These are phyloP conservation scores for Bergia puertoricense DNA, from an alignment of 92 coral and sea anemone species.

Conservation along the genomic window DNA sequence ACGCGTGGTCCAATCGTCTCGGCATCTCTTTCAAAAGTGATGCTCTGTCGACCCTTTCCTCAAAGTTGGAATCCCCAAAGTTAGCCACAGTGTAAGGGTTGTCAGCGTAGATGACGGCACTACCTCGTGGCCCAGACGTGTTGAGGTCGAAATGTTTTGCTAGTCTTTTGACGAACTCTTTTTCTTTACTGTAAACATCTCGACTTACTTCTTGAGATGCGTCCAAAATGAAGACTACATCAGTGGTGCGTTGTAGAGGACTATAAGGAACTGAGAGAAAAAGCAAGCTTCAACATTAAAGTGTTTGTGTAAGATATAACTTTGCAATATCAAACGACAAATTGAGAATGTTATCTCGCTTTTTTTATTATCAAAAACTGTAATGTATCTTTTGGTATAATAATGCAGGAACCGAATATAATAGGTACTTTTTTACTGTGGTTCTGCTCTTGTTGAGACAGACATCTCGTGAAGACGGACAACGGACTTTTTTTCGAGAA, in stretches of 20 bases:
- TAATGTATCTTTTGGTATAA: too few species aligned
- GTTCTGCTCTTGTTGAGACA: too few species aligned
- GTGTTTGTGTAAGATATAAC: too few species aligned
- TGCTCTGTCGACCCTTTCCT: constrained; percentile 12
- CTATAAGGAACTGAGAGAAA: constrained; percentile 10
- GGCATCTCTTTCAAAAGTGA: neutral
- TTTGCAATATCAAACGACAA: too few species aligned
- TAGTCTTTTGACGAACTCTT: constrained; percentile 63
- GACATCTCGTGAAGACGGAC: too few species aligned
- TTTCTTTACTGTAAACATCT: constrained; percentile 57
- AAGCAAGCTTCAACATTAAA: neutral
- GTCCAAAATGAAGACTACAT: constrained; percentile 67
- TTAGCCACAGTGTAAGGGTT: neutral
- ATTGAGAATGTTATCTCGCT: too few species aligned
- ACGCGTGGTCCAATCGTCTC: neutral
- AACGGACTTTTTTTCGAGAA: too few species aligned
- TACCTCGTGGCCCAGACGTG: constrained; percentile 60
- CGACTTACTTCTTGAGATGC: constrained; percentile 49
- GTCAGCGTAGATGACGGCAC: constrained; percentile 57
- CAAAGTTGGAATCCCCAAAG: neutral
- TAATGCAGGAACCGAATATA: too few species aligned
- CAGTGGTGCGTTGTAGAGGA: constrained; percentile 49
- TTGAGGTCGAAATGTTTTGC: constrained; percentile 52
- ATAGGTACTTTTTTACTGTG: too few species aligned
- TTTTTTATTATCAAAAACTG: too few species aligned